A percentile compares a stretch with the other conserved stretches of the same genome.
These are phyloP conservation scores for Trachelipus rathkii DNA, from an alignment of 1,140 invertebrate species.

Conservation along the genomic window DNA sequence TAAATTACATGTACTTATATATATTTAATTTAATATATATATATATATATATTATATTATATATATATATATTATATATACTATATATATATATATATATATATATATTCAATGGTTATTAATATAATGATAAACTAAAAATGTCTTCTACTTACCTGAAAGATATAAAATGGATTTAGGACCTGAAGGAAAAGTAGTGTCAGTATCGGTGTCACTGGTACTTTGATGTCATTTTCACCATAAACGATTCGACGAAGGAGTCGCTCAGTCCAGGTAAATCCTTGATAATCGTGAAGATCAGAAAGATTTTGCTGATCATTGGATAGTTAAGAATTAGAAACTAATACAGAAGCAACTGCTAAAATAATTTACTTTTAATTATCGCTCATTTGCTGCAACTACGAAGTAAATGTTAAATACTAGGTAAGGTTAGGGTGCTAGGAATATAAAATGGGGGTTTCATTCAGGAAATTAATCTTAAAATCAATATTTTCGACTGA, in stretches of 20 bases:
- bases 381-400: too few relatives aligned
- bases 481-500: too few relatives aligned
- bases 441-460: too few relatives aligned
- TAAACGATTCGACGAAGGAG: constrained; percentile 61
- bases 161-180: constrained; percentile 89
- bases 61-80: too few relatives aligned
- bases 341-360: constrained; percentile 29
- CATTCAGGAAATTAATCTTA: too few relatives aligned
- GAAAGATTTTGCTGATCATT: constrained; percentile 32
- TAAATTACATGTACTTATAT: too few relatives aligned
- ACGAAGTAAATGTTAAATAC: constrained; percentile 57
- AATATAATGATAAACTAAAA: too few relatives aligned
- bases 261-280: constrained; percentile 38
- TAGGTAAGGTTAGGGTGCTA: too few relatives aligned
- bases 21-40: too few relatives aligned
- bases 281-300: constrained; percentile 32
- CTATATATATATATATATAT: too few relatives aligned
- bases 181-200: constrained; percentile 70
- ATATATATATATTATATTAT: too few relatives aligned
- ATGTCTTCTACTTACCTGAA: constrained; percentile 62
- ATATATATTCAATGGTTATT: too few relatives aligned
- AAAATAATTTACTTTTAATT: neutral
- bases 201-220: constrained; percentile 68
- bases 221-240: constrained; percentile 69
- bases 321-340: neutral